Evolutionary conservation across 2,888 invertebrate species (phyloP).

Genomic region (Apeira syringaria): DNA sequence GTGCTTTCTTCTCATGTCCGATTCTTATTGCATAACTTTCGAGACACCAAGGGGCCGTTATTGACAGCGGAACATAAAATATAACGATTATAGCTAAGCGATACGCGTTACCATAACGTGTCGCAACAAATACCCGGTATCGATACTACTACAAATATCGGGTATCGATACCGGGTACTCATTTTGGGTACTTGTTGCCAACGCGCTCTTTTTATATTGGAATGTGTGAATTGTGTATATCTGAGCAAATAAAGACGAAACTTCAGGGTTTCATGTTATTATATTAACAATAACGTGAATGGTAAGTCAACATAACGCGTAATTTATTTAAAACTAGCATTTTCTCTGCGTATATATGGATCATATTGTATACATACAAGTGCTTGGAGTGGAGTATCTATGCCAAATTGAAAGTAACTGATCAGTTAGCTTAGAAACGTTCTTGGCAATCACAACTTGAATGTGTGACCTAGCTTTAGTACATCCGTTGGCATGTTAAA

Average conservation of each 20-base stretch:
- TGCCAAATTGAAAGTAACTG: too few species aligned
- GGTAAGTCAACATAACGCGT: too few species aligned
- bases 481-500: too few species aligned
- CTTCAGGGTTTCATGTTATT: too few species aligned
- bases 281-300: too few species aligned
- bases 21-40: conserved; percentile 28
- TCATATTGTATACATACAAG: too few species aligned
- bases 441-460: too few species aligned
- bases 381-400: too few species aligned
- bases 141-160: conserved; percentile 32
- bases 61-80: conserved; percentile 46
- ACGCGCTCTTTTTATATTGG: conserved; percentile 17
- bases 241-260: background rate
- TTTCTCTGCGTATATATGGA: too few species aligned
- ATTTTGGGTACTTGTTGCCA: conserved; percentile 17
- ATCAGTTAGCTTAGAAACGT: too few species aligned
- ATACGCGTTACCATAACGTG: conserved; percentile 47
- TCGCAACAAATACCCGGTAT: conserved; percentile 32
- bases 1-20: conserved; percentile 31
- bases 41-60: conserved; percentile 33
- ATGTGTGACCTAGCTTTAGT: too few species aligned
- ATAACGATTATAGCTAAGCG: conserved; percentile 47
- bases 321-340: too few species aligned
- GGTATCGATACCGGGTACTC: conserved; percentile 27
- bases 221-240: background rate